A percentile compares a stretch with the other conserved stretches of the same genome.
Conservation (phyloP, 2,888 invertebrate genomes). For the Acanthosepion lycidas region DNA sequence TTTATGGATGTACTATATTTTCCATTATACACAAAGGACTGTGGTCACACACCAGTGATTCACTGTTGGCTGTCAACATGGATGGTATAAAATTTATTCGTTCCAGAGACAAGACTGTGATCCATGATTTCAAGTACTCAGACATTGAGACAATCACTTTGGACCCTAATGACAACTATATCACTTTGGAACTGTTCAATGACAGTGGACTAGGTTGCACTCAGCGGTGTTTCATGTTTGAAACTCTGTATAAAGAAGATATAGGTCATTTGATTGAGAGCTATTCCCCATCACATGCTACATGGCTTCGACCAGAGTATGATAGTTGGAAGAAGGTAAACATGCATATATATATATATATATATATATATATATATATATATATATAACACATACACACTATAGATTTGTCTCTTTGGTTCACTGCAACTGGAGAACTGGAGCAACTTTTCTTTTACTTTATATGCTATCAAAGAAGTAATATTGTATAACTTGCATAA, state of each 20-base stretch:
- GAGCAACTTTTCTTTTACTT: too few relatives aligned
- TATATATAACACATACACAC: too few relatives aligned
- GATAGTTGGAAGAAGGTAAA: constrained; percentile 67
- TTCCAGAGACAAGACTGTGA: constrained; percentile 91
- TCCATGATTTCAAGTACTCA: constrained; percentile 91
- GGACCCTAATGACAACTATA: constrained; percentile 92
- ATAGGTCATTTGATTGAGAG: constrained; percentile 93
- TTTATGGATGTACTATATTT: constrained; percentile 90
- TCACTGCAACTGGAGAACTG: too few relatives aligned
- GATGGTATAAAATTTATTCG: constrained; percentile 93
- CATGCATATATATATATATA: neutral
- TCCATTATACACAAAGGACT: constrained; percentile 93
- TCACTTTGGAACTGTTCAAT: constrained; percentile 91
- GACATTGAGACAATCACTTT: constrained; percentile 93
- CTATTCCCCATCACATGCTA: constrained; percentile 89
- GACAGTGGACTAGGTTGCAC: constrained; percentile 59
- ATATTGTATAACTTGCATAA: too few relatives aligned
- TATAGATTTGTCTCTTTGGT: too few relatives aligned
- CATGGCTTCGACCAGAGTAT: constrained; percentile 73
- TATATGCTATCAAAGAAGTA: too few relatives aligned
- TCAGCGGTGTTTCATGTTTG: constrained; percentile 84
- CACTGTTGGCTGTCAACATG: constrained; percentile 88
- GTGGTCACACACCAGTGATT: constrained; percentile 86
- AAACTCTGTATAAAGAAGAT: constrained; percentile 90
- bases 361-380: too few relatives aligned